A percentile compares a stretch with the other conserved stretches of the same genome.
phyloP scores from a whole-genome alignment of 2,888 invertebrate species.

The Zeuzera pyrina region DNA sequence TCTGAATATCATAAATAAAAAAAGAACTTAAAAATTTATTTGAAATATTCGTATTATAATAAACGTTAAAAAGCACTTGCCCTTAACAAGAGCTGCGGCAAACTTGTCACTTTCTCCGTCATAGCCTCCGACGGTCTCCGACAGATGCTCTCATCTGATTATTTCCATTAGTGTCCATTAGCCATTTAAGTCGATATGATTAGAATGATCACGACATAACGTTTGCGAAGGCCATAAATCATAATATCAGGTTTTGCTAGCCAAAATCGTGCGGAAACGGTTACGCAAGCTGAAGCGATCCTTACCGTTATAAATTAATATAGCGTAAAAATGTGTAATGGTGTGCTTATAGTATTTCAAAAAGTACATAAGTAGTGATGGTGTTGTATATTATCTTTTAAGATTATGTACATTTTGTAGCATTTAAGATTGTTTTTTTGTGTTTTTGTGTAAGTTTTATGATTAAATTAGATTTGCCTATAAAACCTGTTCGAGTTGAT shows the following conservation, averaged over 20 bases:
- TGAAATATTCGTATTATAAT: too few species aligned
- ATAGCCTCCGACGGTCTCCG: constrained; percentile 40
- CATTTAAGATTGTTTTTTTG: too few species aligned
- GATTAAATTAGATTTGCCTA: too few species aligned
- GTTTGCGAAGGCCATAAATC: constrained; percentile 55
- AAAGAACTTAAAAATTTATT: too few species aligned
- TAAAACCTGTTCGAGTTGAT: too few species aligned
- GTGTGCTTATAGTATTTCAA: too few species aligned
- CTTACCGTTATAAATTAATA: constrained; percentile 10
- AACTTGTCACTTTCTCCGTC: constrained; percentile 57
- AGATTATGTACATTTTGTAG: too few species aligned
- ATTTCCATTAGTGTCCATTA: constrained; percentile 70
- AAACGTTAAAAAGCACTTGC: neutral
- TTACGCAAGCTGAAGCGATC: constrained; percentile 37
- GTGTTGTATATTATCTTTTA: too few species aligned
- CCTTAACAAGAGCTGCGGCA: constrained; percentile 4
- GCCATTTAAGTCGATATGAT: constrained; percentile 67
- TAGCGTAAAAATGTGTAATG: too few species aligned
- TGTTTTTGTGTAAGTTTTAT: too few species aligned
- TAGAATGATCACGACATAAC: constrained; percentile 53
- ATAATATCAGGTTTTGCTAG: constrained; percentile 36
- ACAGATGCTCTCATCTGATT: constrained; percentile 55
- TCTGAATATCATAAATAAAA: too few species aligned
- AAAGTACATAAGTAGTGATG: too few species aligned
- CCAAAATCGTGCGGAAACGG: constrained; percentile 32